Conservation (phyloP, 2,113 vertebrate genomes). For the Myrmecophaga tridactyla region DNA sequence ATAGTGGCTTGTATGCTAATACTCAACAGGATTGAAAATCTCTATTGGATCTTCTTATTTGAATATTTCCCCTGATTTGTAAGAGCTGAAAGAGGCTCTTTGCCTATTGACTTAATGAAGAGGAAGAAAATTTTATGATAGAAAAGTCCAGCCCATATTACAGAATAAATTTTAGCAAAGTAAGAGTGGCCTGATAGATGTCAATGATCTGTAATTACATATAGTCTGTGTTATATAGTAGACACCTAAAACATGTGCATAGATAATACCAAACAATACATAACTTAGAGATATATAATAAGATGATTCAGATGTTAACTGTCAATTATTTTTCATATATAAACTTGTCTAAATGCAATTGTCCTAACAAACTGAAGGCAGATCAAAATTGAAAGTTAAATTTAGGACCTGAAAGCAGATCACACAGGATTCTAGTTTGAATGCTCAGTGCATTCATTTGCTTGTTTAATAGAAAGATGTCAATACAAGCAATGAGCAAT, state of each 20-base stretch:
- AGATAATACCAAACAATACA: neutral
- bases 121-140: neutral
- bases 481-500: no score
- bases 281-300: neutral
- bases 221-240: neutral
- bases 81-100: neutral
- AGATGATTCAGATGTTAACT: neutral
- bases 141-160: neutral
- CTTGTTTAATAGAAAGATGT: no score
- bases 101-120: neutral
- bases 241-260: neutral
- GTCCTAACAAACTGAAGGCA: no score
- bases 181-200: neutral
- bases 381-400: no score
- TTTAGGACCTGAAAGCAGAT: no score
- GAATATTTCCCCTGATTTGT: neutral
- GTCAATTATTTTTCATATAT: neutral
- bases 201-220: neutral
- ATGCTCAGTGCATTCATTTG: no score
- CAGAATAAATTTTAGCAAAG: conserved; percentile 11
- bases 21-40: neutral
- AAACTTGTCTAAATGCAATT: neutral
- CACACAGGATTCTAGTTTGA: no score
- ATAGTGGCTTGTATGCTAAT: neutral
- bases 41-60: neutral